Base-by-base conservation (phyloP, 1,140 invertebrate species). In the Atta colombica region DNA sequence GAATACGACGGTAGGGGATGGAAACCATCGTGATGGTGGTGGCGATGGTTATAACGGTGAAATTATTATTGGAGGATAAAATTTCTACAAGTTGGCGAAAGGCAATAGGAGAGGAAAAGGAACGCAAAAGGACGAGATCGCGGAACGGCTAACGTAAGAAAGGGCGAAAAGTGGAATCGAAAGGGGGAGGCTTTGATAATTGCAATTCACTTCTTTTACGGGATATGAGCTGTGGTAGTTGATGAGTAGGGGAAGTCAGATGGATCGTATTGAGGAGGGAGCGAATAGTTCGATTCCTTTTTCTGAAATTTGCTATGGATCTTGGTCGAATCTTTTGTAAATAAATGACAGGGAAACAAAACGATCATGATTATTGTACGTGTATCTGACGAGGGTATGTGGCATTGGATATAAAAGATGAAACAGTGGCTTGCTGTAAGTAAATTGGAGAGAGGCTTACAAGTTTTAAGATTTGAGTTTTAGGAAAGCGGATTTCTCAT, bases 31-130 rank as follows among this genome's bases (percentile, higher is more conserved):
- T 58, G 21, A 53, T 77, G 16, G 68, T 82, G 28, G 49, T 71
- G 82, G 68, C 66, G 85, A 65, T 28, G 65, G 82, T 85, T 21
- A 65, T 71, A 77, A 53, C 74, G 60, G 90, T 87, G 86, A 93
- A 92, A 93, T 93, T 92, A 94, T 94, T 93, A 93, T 86, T 77
- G 86, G 82, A 91, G 90, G 91, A 93, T 93, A 88, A 94, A 94
- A 94, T 94, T 93, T 93, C 90, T 75, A 84, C 87, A 92, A 93
- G 92, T 92, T 92, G 87, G 65, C 53, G 69, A n/a, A 78, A 74
- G 63, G 53, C 81, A 85, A 85, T 68, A 77, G 85, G 75, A 71
- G 72, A 77, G 81, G 86, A 82, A 91, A 81, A 63, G 39, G 88
- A 66, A 82, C 60, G 81, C 35, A 10, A 45, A 58, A 55, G 69